Base-by-base conservation (phyloP, 2,888 invertebrate species). In the Epistrophella euchroma region DNA sequence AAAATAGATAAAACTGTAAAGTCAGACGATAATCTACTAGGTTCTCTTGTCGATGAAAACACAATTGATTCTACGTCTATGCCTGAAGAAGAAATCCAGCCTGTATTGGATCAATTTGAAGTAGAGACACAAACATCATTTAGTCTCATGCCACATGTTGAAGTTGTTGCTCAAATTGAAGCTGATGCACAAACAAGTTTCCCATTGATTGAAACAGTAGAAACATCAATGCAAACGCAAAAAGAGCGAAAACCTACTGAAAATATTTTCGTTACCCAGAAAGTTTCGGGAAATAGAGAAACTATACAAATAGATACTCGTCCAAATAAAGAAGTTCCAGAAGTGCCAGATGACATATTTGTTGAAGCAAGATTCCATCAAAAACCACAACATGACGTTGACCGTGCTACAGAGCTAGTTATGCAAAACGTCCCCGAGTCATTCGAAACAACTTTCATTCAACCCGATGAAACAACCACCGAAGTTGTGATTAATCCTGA, bases 401-500 rank as follows among this genome's bases (percentile, higher is more conserved):
- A 92, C 19, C 94, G 94, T 90, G 94, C 94, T 71, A 95, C 96
- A 0, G 95, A 96, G 89, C 91, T 97, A 17, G 96, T 97, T 43
- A 94, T 95, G 10, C 96, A 96, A 90, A 95, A 95, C 66, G 93
- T 95, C 37, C 96, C 96, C 0, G 96, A 96, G 89, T 94, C 96
- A 0, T 97, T 97, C 90, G 97, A 97, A 92, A 97, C 97, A 0
- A 94, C 96, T 5, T 95, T 97, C 90, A 95, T 96, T 0, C 96
- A 97, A 91, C 97, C 97, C 0, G 96, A 96, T 91, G 96, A 96
- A 90, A 96, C 96, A 2, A 96, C 96, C 0, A 97, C 97, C 0
- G 96, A 97, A 4, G 94, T 96, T n/a, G 94, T 96, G 0, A 94
- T 95, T 0, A 96, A 96, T 89, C 94, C 96, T 19, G 97, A 97